Evolutionary conservation across 2,888 invertebrate genomes (phyloP), one percentile per base, ranked within the genome.

Genomic region (Pollenia labialis): DNA sequence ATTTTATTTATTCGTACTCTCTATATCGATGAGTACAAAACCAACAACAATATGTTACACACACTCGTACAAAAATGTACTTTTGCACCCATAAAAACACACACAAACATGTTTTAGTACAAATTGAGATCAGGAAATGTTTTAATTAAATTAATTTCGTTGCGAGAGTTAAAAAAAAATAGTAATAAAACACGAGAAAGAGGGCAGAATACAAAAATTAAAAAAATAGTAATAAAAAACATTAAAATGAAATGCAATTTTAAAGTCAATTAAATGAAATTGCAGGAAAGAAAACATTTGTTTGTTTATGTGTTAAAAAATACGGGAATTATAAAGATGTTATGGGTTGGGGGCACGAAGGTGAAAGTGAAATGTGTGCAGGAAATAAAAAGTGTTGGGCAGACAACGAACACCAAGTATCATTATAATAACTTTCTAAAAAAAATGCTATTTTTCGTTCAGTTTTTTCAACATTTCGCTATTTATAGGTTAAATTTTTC

Each of bases 111-210:
- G 16, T 16, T 50, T 48, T 16, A 40, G 56, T 14, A 74, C 10
- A 79, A 84, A 79, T 79, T 74, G 18, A 62, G 23, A 80, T 86
- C 79, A 64, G 82, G 75, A 83, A 80, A 86, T 86, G 80, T 83
- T 86, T 86, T 83, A 80, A 86, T 86, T 86, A 80, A 86, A 86
- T 86, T 80, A 86, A 83, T 83, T 86, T 71, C 50, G 18, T 48
- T 52, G 56, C 32, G 75, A 46, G 42, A 11, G 58, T 32, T 4
- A 32, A 71, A 85, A 81, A 77, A 85, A 81, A 77, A 56, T 48
- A 60, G 56, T 68, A 77, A 85, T 76, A 81, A 72, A 72, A 81
- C 60, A 85, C 60, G 18, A 74, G 46, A 18, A 8, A 40, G 52
- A 14, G 12, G 18, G 50, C 50, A 64, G 48, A 62, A 54, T 42